Base-by-base conservation (phyloP, 2,113 vertebrate species). In the Corvus cornix region DNA sequence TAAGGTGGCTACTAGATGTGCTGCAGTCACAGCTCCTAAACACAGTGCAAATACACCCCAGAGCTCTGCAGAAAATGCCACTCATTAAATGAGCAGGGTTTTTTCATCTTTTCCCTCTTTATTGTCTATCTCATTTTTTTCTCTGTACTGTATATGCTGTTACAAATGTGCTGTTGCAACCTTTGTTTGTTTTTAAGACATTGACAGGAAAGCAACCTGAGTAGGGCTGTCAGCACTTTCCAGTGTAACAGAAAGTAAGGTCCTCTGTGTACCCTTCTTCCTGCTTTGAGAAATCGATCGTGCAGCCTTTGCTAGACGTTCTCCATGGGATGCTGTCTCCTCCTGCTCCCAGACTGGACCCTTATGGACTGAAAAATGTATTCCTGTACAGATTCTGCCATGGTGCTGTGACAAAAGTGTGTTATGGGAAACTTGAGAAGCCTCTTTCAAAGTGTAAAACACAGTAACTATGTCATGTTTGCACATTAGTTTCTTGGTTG, bases 371-470 rank as follows among this genome's bases (percentile, higher is more conserved):
- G 80, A 66, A 87, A 92, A 91, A 58, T 22, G 2, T 78, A 24
- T 63, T 85, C 49, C 78, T 60, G n/a, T 70, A 74, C 56, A 92
- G 80, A 89, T 91, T 83, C 64, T 91, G 86, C 68, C 79, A 28
- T 20, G 35, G 28, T 92, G 86, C 67, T 94, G 52, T 93, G 90
- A 91, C 55, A 94, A 87, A 82, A 69, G 51, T 70, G 16, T 44
- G 39, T 64, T 91, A 48, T 20, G 2, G 23, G 87, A 93, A 90
- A 63, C 26, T 62, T 4, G 2, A 85, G 72, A 81, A 85, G 78
- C 85, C 89, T 95, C 88, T 90, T 93, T 68, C 37, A 35, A 82
- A 84, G 35, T 51, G 78, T 91, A 82, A 75, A 94, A 62, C 86
- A 66, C 37, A 72, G 56, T 79, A 80, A 28, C 67, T 68, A 15